These are phyloP conservation scores for Ursus arctos DNA, from an alignment of 2,113 vertebrate genomes.

Conservation along the genomic window DNA sequence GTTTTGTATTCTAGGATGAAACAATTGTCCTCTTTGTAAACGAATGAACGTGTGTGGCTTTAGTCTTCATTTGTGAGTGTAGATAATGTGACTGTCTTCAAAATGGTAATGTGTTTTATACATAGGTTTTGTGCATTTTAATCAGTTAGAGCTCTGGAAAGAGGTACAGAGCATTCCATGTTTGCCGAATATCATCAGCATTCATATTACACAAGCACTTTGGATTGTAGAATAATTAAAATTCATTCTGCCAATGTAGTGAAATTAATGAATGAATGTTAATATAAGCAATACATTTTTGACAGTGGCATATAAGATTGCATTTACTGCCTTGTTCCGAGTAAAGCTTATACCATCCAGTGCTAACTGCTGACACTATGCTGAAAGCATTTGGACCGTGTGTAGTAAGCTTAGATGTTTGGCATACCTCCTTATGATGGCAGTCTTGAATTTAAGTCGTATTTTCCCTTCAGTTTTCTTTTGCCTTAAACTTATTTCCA, in stretches of 20 bases:
- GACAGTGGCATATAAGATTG: background rate
- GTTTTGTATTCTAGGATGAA: background rate
- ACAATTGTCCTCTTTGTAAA: background rate
- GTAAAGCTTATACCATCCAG: background rate
- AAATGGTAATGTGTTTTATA: background rate
- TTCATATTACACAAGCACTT: background rate
- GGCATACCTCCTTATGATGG: background rate
- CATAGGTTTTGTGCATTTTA: background rate
- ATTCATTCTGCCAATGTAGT: constrained; percentile 49
- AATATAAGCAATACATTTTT: constrained; percentile 18
- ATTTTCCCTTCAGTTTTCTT: background rate
- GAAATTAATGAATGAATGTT: constrained; percentile 61
- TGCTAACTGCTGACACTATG: background rate
- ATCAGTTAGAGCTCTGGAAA: constrained; percentile 18
- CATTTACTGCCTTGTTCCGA: background rate
- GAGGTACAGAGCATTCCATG: background rate
- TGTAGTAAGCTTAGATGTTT: constrained; percentile 27
- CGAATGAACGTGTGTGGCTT: background rate
- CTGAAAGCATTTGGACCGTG: background rate
- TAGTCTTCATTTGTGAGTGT: background rate
- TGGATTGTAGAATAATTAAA: constrained; percentile 38
- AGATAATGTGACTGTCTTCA: background rate
- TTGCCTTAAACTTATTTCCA: background rate
- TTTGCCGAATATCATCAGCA: constrained; percentile 21
- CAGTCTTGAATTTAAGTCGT: background rate